phyloP scores from a whole-genome alignment of 1,140 invertebrate species.

The Bicyclus anynana region DNA sequence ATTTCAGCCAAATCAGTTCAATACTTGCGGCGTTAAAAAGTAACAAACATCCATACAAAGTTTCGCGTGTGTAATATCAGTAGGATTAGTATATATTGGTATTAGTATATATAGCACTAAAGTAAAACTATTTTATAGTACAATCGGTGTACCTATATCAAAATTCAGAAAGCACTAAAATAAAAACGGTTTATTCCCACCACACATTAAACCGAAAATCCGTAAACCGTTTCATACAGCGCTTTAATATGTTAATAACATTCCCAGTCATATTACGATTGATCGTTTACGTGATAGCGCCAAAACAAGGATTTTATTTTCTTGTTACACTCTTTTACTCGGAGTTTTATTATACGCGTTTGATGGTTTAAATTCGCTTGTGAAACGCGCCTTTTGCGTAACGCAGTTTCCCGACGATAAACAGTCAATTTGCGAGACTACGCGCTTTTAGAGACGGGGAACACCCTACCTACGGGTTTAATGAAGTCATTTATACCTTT shows the following conservation, averaged over 20 bases:
- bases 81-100: no score
- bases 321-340: slow-evolving; percentile 49
- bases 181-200: not conserved
- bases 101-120: no score
- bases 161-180: not conserved
- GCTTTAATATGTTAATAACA: slow-evolving; percentile 40
- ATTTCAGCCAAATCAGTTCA: no score
- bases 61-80: no score
- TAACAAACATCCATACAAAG: no score
- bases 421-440: slow-evolving; percentile 57
- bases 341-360: slow-evolving; percentile 38
- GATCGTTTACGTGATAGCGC: slow-evolving; percentile 26
- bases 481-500: slow-evolving; percentile 44
- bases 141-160: no score
- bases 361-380: slow-evolving; percentile 54
- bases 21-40: no score
- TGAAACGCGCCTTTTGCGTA: slow-evolving; percentile 45
- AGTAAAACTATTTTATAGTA: no score
- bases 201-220: slow-evolving; percentile 1
- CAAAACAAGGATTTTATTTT: slow-evolving; percentile 48
- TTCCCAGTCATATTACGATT: slow-evolving; percentile 31
- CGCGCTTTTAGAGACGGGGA: slow-evolving; percentile 36
- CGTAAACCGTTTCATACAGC: slow-evolving; percentile 14
- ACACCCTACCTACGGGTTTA: slow-evolving; percentile 56
- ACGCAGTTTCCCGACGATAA: slow-evolving; percentile 45